Base-by-base conservation (phyloP, 2,113 vertebrate species). In the Gymnarchus niloticus region DNA sequence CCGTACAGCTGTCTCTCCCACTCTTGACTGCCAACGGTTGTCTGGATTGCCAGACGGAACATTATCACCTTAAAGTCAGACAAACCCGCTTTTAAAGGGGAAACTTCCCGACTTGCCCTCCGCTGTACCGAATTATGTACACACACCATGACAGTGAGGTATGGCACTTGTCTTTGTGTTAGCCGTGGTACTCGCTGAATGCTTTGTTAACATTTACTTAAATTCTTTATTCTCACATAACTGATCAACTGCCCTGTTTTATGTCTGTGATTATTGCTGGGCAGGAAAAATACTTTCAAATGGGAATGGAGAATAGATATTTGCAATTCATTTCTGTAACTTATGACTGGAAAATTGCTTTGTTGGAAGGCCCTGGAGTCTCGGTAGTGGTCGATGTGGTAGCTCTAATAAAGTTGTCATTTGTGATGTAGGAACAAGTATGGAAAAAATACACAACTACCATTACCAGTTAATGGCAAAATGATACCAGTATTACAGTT, bases 251-350 rank as follows among this genome's bases (percentile, higher is more conserved):
- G 4, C 23, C 10, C n/a, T 21, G 25, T 59, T 19, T 57, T 21
- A 9, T 48, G 76, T 28, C 19, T 9, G 0, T 48, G 56, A 44
- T 46, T 14, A 57, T 46, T 6, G 46, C 17, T 46, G 19, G 19
- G 17, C 51, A 57, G 86, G 61, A 85, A 61, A 82, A 85, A 33
- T 33, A 21, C 51, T 52, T 56, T 10, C 25, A 21, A 51, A n/a
- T 19, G 80, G 17, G 49, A 81, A 83, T 10, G 56, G 14, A 23
- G 25, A 56, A 28, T 44, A 44, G 52, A 83, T 19, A 83, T 83
- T 83, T 83, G 81, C 56, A 59, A 59, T 59, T 83, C 81, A 83
- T 12, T 83, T 19, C 37, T 37, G 81, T 57, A 57, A 83, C 54
- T 83, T 59, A 19, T 41, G 37, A 83, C 37, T 23, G 56, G 82